Conservation (phyloP, 2,113 vertebrate genomes). For the mouse (Mus musculus) region GRCm39 chr16:89811501-89812000, state of each 20-base stretch:
- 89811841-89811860: neutral
- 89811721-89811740: neutral
- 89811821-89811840: rapidly evolving
- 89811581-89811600: neutral
- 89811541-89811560: neutral
- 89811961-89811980: neutral
- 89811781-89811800: rapidly evolving
- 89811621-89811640: rapidly evolving
- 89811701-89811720: neutral
- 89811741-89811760: neutral
- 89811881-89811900: neutral
- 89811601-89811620: neutral
- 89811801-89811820: neutral
- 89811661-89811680: neutral
- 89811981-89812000: neutral
- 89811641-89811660: neutral
- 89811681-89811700: neutral
- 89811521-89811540: neutral
- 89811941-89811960: too few relatives aligned
- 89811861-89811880: neutral
- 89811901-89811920: neutral
- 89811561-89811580: neutral
- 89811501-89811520: constrained; percentile 14
- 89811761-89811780: neutral
- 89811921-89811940: neutral